These are phyloP conservation scores for Andrena praecox DNA, from an alignment of 2,888 invertebrate genomes.

Conservation along the genomic window DNA sequence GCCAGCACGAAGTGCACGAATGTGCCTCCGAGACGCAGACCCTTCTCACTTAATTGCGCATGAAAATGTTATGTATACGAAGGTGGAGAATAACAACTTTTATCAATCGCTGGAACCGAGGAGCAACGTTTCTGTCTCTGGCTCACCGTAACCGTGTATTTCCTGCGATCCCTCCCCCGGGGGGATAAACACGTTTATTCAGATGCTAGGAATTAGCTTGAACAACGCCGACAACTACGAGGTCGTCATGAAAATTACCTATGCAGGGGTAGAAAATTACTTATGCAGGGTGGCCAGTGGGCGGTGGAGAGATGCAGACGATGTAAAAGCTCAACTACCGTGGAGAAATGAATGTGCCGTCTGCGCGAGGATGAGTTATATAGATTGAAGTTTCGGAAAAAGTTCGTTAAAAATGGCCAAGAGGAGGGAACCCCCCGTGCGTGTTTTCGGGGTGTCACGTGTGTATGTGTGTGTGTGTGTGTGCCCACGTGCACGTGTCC, in stretches of 20 bases:
- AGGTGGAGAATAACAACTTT: constrained; percentile 23
- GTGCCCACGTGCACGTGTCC: neutral
- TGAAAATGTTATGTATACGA: constrained; percentile 6
- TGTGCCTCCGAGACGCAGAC: neutral
- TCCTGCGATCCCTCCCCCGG: constrained; percentile 50
- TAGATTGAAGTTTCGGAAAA: constrained; percentile 69
- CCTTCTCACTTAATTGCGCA: constrained; percentile 20
- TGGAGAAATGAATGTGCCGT: constrained; percentile 74
- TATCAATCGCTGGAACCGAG: constrained; percentile 47
- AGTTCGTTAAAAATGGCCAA: constrained; percentile 64
- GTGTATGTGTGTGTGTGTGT: neutral
- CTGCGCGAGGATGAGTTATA: constrained; percentile 66
- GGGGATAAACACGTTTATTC: constrained; percentile 70
- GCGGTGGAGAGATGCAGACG: constrained; percentile 69
- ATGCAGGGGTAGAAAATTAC: constrained; percentile 70
- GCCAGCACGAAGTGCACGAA: too few species aligned
- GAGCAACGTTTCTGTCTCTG: constrained; percentile 30
- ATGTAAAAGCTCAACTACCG: constrained; percentile 75
- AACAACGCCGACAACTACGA: constrained; percentile 65
- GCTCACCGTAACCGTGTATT: constrained; percentile 44
- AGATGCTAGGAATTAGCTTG: constrained; percentile 68
- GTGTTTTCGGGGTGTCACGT: neutral
- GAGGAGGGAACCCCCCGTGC: constrained; percentile 29
- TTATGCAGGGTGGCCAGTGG: constrained; percentile 69
- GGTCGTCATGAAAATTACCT: constrained; percentile 73